Evolutionary conservation across 2,888 invertebrate species (phyloP).

Genomic region (Nemotelus pantherinus): DNA sequence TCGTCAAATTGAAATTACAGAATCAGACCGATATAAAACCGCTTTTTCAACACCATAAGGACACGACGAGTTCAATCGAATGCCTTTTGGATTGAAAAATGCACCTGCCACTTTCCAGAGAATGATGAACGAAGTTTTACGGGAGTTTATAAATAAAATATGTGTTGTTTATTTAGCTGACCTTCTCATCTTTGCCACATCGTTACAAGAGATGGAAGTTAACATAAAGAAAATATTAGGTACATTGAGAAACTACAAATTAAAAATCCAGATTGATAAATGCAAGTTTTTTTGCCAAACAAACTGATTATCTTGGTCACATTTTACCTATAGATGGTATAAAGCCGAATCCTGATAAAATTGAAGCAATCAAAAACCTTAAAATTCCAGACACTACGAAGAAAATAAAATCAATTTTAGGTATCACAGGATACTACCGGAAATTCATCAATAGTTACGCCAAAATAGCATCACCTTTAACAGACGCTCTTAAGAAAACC

Average conservation of each 20-base stretch:
- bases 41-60: not conserved
- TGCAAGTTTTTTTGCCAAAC: conserved; percentile 26
- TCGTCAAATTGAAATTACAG: not conserved
- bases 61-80: conserved; percentile 51
- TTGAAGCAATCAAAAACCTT: conserved; percentile 45
- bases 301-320: conserved; percentile 13
- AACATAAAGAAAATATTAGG: conserved; percentile 52
- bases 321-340: conserved; percentile 15
- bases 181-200: conserved; percentile 35
- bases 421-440: conserved; percentile 24
- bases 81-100: conserved; percentile 61
- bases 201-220: conserved; percentile 54
- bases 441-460: conserved; percentile 23
- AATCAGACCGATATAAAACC: not conserved
- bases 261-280: conserved; percentile 41
- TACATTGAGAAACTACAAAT: conserved; percentile 44
- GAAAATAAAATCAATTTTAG: conserved; percentile 51
- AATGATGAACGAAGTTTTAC: conserved; percentile 46
- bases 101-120: conserved; percentile 55
- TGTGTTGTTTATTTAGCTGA: conserved; percentile 49
- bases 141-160: conserved; percentile 52
- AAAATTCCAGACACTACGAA: conserved; percentile 44
- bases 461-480: conserved; percentile 48
- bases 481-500: conserved; percentile 49
- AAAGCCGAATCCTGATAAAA: conserved; percentile 55